Conservation (phyloP, 2,888 invertebrate species). For the Dryocosmus kuriphilus region DNA sequence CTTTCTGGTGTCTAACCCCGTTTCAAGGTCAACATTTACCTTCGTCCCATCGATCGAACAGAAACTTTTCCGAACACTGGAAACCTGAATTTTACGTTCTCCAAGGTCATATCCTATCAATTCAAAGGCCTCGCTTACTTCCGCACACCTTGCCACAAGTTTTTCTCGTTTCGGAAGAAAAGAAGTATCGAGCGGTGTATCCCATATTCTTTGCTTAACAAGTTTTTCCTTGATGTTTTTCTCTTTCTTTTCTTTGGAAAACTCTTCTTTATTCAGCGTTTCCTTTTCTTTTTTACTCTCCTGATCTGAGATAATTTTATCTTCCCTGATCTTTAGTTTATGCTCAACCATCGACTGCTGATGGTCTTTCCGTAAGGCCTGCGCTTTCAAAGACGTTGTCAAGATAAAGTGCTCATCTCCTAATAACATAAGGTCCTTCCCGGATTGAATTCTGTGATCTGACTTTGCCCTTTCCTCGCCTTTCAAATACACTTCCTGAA, state of each 20-base stretch:
- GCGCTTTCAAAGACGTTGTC: constrained; percentile 67
- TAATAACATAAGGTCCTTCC: constrained; percentile 35
- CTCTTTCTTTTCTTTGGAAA: not conserved
- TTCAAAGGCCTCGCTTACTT: constrained; percentile 55
- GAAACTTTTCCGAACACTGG: constrained; percentile 59
- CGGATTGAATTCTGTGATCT: not conserved
- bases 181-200: constrained; percentile 47
- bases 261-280: constrained; percentile 26
- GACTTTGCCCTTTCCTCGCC: constrained; percentile 44
- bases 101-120: constrained; percentile 72
- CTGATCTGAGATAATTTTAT: constrained; percentile 3
- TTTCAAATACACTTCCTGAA: constrained; percentile 34
- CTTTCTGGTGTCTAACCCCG: constrained; percentile 63
- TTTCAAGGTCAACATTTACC: constrained; percentile 62
- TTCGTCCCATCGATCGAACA: constrained; percentile 64
- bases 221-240: constrained; percentile 37
- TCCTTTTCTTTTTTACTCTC: constrained; percentile 29
- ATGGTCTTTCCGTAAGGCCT: constrained; percentile 34
- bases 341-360: not conserved
- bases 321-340: not conserved
- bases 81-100: constrained; percentile 64
- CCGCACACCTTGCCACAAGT: constrained; percentile 43
- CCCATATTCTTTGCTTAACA: not conserved
- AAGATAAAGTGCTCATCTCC: constrained; percentile 65
- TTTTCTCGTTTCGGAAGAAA: constrained; percentile 50